phyloP scores from a whole-genome alignment of 2,888 invertebrate species.

The Oxytorus armatus region DNA sequence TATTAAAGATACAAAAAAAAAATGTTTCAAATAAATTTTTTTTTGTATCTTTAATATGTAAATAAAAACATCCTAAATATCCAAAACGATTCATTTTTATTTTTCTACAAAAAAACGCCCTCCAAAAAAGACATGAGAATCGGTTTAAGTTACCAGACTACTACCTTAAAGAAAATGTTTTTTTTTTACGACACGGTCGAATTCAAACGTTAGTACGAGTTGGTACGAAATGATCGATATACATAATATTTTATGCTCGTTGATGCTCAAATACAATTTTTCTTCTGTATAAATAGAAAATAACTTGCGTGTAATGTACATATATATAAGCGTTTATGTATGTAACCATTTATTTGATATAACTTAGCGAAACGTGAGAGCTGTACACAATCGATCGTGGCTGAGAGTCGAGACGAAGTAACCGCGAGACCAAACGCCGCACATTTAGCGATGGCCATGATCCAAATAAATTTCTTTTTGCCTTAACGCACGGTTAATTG shows the following conservation, averaged over 20 bases:
- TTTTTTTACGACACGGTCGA: not conserved
- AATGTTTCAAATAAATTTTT: too few species aligned
- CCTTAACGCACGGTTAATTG: conserved; percentile 21
- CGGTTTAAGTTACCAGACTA: too few species aligned
- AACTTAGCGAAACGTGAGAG: conserved; percentile 42
- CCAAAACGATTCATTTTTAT: too few species aligned
- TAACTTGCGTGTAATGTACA: not conserved
- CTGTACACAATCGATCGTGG: conserved; percentile 42
- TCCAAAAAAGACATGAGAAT: too few species aligned
- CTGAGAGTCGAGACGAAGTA: conserved; percentile 16
- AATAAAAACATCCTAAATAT: too few species aligned
- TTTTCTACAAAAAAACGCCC: too few species aligned
- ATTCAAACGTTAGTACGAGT: not conserved
- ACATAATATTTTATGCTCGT: not conserved
- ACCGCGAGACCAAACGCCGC: conserved; percentile 21
- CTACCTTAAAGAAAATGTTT: too few species aligned
- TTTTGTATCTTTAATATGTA: too few species aligned
- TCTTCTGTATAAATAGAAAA: conserved; percentile 11
- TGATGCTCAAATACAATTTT: conserved; percentile 10
- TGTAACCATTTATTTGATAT: conserved; percentile 10
- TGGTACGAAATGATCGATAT: not conserved
- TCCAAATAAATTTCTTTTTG: conserved; percentile 52
- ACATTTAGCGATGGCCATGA: conserved; percentile 32
- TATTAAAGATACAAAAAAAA: too few species aligned
- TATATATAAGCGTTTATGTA: not conserved